Base-by-base conservation (phyloP, 2,797 vertebrate species). In the Acanthis flammea region DNA sequence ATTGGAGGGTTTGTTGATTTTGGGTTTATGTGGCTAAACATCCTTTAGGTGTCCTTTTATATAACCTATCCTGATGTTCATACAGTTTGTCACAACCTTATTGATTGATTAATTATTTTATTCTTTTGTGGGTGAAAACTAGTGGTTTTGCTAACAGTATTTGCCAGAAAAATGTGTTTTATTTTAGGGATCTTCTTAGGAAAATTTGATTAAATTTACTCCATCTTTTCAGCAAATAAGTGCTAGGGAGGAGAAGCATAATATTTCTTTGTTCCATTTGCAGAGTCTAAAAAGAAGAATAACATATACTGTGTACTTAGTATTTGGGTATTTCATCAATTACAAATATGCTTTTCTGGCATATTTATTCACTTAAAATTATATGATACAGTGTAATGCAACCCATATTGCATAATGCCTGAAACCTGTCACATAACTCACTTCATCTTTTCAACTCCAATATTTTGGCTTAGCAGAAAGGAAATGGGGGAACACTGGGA, bases 21-120 rank as follows among this genome's bases (percentile, higher is more conserved):
- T 7, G 35, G 25, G 6, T 54, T 55, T 54, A 7, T 27, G 21
- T 35, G 39, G 9, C 24, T 53, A 28, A 66, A 31, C 3, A 2
- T 67, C 65, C 31, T 62, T 75, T 75, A 44, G 1, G 0, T 39
- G 13, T 76, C 27, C 47, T 80, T 87, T 80, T 35, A 48, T 57
- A 35, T 22, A 0, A 61, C 60, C 45, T 88, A 14, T 28, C 77
- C 90, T 85, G 39, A 61, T 95, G 90, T 91, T 83, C 35, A 12
- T 92, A 39, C 53, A 74, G 62, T 90, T 89, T 94, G 30, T 91
- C 93, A 48, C 51, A 78, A 87, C 78, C 47, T 94, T 96, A 95
- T 97, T 96, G 75, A 93, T 83, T 90, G 90, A 92, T 93, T 48
- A 39, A 35, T 70, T 96, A 48, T 96, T 97, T 96, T 94, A 97